Base-by-base conservation (phyloP, 2,113 vertebrate genomes). In the Reinhardtius hippoglossoides region DNA sequence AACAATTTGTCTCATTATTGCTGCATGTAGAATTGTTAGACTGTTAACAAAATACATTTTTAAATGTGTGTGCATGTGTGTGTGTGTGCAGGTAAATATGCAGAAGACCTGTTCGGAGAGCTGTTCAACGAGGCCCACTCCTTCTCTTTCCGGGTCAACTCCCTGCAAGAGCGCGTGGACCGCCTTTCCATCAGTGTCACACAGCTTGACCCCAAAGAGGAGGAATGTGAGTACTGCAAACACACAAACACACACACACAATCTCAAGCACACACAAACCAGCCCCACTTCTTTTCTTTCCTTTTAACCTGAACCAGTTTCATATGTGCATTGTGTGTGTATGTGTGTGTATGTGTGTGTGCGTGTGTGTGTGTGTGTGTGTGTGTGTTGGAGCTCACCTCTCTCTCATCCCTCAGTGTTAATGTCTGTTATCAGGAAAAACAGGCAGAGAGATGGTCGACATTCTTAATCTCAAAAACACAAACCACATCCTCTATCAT, bases 111-210 rank as follows among this genome's bases (percentile, higher is more conserved):
- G 90, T 99, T 99, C 90, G 98, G 98, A 84, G 97, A 99, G 89
- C 95, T 99, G 67, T 99, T 99, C 93, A 98, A 98, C 63, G 98
- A 99, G 93, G 98, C 98, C 48, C 97, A 99, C 91, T 94, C 97
- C 87, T 99, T 99, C 93, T 98, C 97, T 62, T 98, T 98, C 92
- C 94, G 98, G 95, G 98, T 99, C 82, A 99, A 99, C 90, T 98
- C 98, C n/a, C 93, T 99, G 61, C 98, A 99, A 88, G 98, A 99
- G 91, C 96, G 98, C 0, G 98, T 99, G 87, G 98, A 99, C 89
- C 97, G 97, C 35, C 94, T 99, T 77, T 98, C 98, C 88, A 95
- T 99, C 92, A 99, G 97, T 55, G 98, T 99, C 90, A 99, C 98
- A 31, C 98, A 99, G 76, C 96, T 99, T 5, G 98, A 99, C 91